phyloP scores from a whole-genome alignment of 2,888 invertebrate species.

The Steinernema carpocapsae region DNA sequence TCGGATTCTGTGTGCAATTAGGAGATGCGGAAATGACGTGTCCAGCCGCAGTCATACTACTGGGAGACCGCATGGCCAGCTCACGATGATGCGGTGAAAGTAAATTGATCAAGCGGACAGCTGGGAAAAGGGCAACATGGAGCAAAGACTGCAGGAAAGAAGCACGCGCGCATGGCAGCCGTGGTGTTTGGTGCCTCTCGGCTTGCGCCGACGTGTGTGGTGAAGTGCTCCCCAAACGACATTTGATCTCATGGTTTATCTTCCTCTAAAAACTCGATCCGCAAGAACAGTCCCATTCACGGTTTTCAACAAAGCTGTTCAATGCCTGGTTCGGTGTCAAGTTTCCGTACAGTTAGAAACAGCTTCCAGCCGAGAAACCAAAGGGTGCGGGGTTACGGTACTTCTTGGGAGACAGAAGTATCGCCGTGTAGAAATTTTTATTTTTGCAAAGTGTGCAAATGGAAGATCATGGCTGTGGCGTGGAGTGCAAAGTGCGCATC shows the following conservation, averaged over 20 bases:
- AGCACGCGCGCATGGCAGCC: conserved; percentile 26
- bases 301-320: no score
- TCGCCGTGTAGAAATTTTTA: neutral
- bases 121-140: conserved; percentile 18
- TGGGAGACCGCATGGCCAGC: neutral
- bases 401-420: neutral
- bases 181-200: conserved; percentile 31
- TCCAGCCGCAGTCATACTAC: neutral
- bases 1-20: neutral
- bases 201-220: conserved; percentile 10
- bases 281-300: conserved; percentile 1
- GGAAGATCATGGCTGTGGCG: neutral
- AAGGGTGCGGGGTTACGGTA: neutral
- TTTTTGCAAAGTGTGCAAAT: neutral
- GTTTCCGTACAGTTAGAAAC: no score
- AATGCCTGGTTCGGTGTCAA: no score
- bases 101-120: conserved; percentile 14
- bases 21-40: conserved; percentile 20
- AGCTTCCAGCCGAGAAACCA: no score
- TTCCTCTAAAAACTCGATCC: conserved; percentile 30
- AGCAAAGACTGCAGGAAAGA: conserved; percentile 26
- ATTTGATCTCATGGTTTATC: conserved; percentile 35
- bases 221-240: conserved; percentile 23
- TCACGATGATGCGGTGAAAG: conserved; percentile 5
- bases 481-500: conserved; percentile 26